A percentile compares a stretch with the other conserved stretches of the same genome.
These are phyloP conservation scores for Megaleporinus macrocephalus DNA, from an alignment of 2,113 vertebrate genomes.

Conservation along the genomic window DNA sequence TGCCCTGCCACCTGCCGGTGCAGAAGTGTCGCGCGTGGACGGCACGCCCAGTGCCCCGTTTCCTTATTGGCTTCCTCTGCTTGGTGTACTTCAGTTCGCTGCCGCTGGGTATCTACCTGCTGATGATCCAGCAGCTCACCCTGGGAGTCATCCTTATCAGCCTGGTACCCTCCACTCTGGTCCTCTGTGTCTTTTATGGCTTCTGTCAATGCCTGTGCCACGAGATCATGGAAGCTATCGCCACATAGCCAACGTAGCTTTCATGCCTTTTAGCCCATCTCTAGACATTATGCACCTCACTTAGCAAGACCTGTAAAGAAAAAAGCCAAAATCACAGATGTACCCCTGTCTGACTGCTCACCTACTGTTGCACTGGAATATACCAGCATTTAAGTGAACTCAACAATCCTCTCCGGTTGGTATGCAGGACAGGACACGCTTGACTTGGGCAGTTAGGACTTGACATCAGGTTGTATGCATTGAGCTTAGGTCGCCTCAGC, in stretches of 20 bases:
- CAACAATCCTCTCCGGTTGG: constrained; percentile 25
- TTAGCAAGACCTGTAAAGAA: constrained; percentile 47
- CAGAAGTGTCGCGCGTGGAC: constrained; percentile 80
- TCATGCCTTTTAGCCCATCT: not conserved
- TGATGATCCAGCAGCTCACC: constrained; percentile 85
- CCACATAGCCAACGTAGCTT: constrained; percentile 59
- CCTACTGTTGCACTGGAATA: constrained; percentile 42
- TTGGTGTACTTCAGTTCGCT: constrained; percentile 89
- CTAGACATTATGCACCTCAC: constrained; percentile 24
- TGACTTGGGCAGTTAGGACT: constrained; percentile 21
- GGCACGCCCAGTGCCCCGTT: constrained; percentile 76
- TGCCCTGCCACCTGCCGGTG: constrained; percentile 75
- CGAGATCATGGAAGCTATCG: constrained; percentile 78
- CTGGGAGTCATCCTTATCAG: constrained; percentile 84
- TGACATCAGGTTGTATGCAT: constrained; percentile 33
- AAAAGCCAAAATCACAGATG: constrained; percentile 43
- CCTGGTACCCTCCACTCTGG: constrained; percentile 87
- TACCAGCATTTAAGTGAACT: constrained; percentile 58
- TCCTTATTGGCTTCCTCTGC: constrained; percentile 84
- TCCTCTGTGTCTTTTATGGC: constrained; percentile 84
- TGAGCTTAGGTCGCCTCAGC: constrained; percentile 51
- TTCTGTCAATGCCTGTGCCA: constrained; percentile 88
- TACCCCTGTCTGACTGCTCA: constrained; percentile 18
- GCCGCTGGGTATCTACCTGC: constrained; percentile 88
- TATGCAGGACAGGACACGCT: constrained; percentile 37